A percentile compares a stretch with the other conserved stretches of the same genome.
These are phyloP conservation scores for Petroica traversi DNA, from an alignment of 2,113 vertebrate genomes.

Conservation along the genomic window DNA sequence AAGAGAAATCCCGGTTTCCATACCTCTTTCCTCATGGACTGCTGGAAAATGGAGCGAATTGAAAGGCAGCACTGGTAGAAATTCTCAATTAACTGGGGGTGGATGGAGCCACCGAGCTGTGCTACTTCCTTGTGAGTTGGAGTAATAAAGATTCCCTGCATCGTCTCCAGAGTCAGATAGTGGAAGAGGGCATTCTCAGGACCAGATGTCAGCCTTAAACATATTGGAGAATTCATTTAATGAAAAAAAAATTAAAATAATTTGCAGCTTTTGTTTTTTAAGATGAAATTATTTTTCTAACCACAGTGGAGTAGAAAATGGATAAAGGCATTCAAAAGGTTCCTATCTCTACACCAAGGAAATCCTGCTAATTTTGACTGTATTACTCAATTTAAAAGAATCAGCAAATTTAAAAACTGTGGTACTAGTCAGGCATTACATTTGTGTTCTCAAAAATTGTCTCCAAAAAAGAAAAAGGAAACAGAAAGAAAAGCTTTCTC, in stretches of 20 bases:
- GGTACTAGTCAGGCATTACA: background rate
- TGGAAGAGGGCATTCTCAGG: conserved; percentile 95
- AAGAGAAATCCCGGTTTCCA: background rate
- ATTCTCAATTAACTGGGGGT: conserved; percentile 90
- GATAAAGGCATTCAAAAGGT: background rate
- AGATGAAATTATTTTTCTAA: background rate
- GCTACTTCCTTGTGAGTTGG: conserved; percentile 89
- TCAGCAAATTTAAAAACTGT: background rate
- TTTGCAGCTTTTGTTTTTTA: background rate
- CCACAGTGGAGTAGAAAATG: background rate
- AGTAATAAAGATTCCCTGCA: conserved; percentile 94
- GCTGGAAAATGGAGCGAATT: conserved; percentile 88
- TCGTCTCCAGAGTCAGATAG: conserved; percentile 88
- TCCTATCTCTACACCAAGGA: background rate
- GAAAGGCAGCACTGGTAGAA: conserved; percentile 96
- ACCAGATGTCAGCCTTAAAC: conserved; percentile 86
- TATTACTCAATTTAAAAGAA: background rate
- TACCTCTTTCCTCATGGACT: conserved; percentile 82
- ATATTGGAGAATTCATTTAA: background rate
- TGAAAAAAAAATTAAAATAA: background rate
- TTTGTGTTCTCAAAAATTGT: background rate
- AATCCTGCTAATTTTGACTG: background rate
- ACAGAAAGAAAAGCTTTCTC: background rate
- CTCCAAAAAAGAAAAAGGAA: background rate
- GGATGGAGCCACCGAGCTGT: conserved; percentile 86